Evolutionary conservation across 2,888 invertebrate species (phyloP), one percentile per base, ranked within the genome.

Genomic region (Iphiclides podalirius): DNA sequence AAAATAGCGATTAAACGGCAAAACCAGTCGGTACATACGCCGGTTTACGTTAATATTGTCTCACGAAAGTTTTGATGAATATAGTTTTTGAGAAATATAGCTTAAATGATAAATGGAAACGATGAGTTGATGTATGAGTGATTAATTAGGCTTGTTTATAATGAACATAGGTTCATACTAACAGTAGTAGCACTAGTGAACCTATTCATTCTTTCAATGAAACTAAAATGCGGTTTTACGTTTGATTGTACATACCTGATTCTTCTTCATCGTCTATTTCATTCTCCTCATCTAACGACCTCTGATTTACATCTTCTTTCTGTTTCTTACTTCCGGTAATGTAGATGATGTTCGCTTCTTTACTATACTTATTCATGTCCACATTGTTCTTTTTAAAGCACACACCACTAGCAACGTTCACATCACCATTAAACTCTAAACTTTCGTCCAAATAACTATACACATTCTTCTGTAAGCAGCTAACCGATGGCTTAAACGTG

Each of bases 401-500:
- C 67, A 93, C 73, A 61, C 93, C 90, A 70, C 92, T 90, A 51
- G 92, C 91, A 12, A 94, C 85, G 58, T 92, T 91, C 12, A 94
- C 86, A 70, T 94, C 93, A 64, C 91, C 91, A 15, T 85, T 83
- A 34, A 90, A 88, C 35, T 91, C 90, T 43, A 96, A 82, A 16
- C 92, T 92, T 20, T 91, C 89, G 58, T 93, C 92, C 54, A 96
- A 76, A 64, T 93, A 95, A n/a, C 90, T 83, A 66, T 93, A 94
- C 23, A 95, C 92, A 66, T 93, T 94, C 64, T 93, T 93, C 65
- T 94, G 94, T 47, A 96, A 92, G 71, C 96, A 96, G 57, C 92
- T 91, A 66, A 94, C 89, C 52, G 93, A 90, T 12, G 94, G 92
- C 43, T 90, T 86, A 8, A 81, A 84, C 37, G 90, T 90, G 69